Evolutionary conservation across 92 coral and sea anemone genomes (phyloP).

Genomic region (Parazoanthus atlanticus): DNA sequence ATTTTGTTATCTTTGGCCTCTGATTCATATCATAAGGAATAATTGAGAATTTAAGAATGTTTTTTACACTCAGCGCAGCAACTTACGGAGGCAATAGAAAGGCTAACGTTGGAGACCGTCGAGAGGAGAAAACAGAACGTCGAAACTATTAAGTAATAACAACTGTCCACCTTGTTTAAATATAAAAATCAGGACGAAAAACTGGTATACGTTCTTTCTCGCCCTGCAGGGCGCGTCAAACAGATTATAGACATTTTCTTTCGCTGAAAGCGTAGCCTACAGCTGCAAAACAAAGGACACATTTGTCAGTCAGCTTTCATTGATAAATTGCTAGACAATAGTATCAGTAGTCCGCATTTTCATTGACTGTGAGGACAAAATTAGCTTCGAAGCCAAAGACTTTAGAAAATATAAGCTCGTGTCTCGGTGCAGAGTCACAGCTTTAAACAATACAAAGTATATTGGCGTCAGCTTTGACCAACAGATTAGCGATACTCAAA

Average conservation of each 20-base stretch:
- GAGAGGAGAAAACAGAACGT: too few species aligned
- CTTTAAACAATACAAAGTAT: neutral
- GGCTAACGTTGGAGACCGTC: too few species aligned
- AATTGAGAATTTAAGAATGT: too few species aligned
- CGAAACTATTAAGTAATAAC: too few species aligned
- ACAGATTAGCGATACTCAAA: neutral
- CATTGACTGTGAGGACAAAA: neutral
- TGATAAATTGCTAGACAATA: neutral
- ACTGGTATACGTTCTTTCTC: neutral
- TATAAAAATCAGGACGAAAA: too few species aligned
- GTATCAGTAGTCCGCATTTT: neutral
- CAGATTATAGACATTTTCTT: neutral
- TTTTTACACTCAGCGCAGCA: too few species aligned
- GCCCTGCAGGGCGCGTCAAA: neutral
- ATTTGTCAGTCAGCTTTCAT: neutral
- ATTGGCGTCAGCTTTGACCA: neutral
- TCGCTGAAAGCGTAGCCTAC: neutral
- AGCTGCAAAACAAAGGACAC: neutral
- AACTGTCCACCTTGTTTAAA: too few species aligned
- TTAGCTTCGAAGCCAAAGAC: neutral
- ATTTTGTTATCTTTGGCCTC: too few species aligned
- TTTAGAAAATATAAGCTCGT: neutral
- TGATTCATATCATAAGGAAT: too few species aligned
- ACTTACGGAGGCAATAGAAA: too few species aligned
- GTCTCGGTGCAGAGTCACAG: neutral